Percentiles rank a stretch among this genome's conserved stretches.
Conservation (phyloP, 2,888 invertebrate species). For the Eremobia ochroleuca region DNA sequence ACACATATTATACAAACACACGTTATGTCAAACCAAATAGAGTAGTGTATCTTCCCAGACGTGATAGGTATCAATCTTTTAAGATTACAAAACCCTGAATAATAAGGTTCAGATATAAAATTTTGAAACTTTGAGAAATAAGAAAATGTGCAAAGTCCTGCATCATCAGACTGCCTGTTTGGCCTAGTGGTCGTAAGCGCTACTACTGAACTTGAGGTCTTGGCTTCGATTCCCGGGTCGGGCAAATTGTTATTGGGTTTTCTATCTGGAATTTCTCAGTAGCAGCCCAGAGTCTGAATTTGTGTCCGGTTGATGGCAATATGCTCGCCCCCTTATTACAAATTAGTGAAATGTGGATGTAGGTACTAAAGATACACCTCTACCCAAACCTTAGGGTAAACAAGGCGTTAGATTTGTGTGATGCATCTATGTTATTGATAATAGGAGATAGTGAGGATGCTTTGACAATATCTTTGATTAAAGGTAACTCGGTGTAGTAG, state of each 20-base stretch:
- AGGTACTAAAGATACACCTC: too few relatives aligned
- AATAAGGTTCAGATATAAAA: background rate
- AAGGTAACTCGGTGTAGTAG: background rate
- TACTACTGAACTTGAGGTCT: background rate
- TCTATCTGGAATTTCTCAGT: background rate
- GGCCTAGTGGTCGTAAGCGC: background rate
- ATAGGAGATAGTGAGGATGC: background rate
- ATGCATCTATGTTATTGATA: background rate
- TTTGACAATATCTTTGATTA: constrained; percentile 4
- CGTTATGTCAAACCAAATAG: background rate
- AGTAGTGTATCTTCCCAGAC: background rate
- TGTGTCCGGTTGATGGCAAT: background rate
- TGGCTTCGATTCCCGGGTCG: background rate
- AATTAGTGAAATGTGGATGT: too few relatives aligned
- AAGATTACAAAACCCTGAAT: background rate
- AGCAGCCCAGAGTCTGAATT: background rate
- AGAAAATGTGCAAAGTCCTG: background rate
- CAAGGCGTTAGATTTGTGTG: background rate
- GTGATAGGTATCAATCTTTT: background rate
- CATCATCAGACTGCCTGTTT: background rate
- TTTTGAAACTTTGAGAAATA: background rate
- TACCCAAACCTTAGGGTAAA: background rate
- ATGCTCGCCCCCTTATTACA: background rate
- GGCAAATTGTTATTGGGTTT: background rate
- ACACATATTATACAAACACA: background rate